Conservation (phyloP, 1,140 invertebrate species). For the Rhyzopertha dominica region DNA sequence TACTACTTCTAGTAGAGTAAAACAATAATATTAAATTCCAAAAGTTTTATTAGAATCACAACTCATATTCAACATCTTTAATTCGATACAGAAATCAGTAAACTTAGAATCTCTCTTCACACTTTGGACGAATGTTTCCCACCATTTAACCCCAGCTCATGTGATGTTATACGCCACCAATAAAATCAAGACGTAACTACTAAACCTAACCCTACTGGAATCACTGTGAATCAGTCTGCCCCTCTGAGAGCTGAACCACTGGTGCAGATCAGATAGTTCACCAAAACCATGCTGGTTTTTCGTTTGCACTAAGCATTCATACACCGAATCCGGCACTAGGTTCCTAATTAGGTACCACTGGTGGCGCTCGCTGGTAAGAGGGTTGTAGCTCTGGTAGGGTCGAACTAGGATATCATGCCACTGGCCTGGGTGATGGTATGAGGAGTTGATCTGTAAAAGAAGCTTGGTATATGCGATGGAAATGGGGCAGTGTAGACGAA, state of each 20-base stretch:
- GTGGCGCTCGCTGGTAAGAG: slow-evolving; percentile 33
- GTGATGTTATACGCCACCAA: background rate
- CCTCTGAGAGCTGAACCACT: slow-evolving; percentile 40
- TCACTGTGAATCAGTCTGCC: slow-evolving; percentile 20
- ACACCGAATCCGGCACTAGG: slow-evolving; percentile 55
- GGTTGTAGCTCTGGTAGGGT: slow-evolving; percentile 38
- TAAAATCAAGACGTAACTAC: background rate
- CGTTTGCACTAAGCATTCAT: slow-evolving; percentile 61
- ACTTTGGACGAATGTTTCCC: background rate
- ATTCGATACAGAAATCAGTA: background rate
- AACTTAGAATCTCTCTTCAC: background rate
- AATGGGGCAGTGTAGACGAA: no score
- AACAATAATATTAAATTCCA: no score
- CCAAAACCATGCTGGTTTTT: slow-evolving; percentile 64
- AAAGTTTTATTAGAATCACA: no score
- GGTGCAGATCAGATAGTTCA: slow-evolving; percentile 48
- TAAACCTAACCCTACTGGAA: background rate
- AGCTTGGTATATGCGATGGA: no score
- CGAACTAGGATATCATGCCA: slow-evolving; percentile 61
- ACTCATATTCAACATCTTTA: background rate
- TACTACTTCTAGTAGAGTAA: no score
- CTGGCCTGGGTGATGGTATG: slow-evolving; percentile 64
- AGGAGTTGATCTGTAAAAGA: slow-evolving; percentile 59
- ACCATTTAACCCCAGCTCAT: slow-evolving; percentile 3
- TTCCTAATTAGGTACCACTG: slow-evolving; percentile 46